These are phyloP conservation scores for Therioaphis trifolii DNA, from an alignment of 2,888 invertebrate species.

Conservation along the genomic window DNA sequence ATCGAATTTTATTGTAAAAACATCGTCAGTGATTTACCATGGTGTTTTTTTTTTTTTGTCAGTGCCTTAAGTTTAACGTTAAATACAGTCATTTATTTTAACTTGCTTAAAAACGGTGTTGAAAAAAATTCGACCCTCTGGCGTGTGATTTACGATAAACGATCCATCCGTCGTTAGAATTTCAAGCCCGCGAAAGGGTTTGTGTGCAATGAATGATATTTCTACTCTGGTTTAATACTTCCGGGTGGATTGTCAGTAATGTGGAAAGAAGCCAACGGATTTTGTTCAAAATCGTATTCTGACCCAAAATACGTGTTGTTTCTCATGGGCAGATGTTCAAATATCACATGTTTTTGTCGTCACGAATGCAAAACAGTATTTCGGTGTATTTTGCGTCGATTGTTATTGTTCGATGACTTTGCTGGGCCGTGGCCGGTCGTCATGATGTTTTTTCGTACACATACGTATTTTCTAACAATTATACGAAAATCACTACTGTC, in stretches of 20 bases:
- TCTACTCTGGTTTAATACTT: neutral
- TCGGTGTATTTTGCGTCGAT: too few species aligned
- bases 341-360: neutral
- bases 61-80: neutral
- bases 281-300: constrained; percentile 15
- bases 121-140: neutral
- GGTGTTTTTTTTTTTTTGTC: neutral
- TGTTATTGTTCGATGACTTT: too few species aligned
- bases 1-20: too few species aligned
- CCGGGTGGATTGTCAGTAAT: constrained; percentile 30
- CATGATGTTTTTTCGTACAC: too few species aligned
- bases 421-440: too few species aligned
- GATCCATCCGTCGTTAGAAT: neutral
- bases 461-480: too few species aligned
- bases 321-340: constrained; percentile 21
- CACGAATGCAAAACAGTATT: too few species aligned
- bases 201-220: constrained; percentile 1
- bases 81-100: neutral
- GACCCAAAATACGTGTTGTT: constrained; percentile 4
- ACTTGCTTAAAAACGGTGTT: neutral
- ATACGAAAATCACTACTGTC: too few species aligned
- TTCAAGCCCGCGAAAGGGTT: neutral
- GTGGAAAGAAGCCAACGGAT: constrained; percentile 28
- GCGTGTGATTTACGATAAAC: neutral
- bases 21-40: too few species aligned